Percentiles rank a stretch among this genome's conserved stretches.
phyloP scores from a whole-genome alignment of 2,888 invertebrate genomes.

The Pseudolycoriella hygida region DNA sequence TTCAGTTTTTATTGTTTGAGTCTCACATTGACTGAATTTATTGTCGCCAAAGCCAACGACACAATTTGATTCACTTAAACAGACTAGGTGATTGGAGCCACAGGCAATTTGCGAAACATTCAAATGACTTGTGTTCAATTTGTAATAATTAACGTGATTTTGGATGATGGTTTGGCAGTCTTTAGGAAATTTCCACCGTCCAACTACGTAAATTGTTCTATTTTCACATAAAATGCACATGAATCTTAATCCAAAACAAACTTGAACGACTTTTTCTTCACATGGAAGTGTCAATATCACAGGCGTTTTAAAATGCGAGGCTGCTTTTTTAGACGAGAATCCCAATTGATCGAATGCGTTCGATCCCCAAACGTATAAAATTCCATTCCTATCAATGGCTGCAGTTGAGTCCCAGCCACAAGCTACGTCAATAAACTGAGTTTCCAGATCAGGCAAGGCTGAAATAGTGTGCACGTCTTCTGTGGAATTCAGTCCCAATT shows the following conservation, averaged over 20 bases:
- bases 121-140: slow-evolving; percentile 20
- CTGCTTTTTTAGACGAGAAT: too few relatives aligned
- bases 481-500: slow-evolving; percentile 35
- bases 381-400: slow-evolving; percentile 48
- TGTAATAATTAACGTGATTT: slow-evolving; percentile 1
- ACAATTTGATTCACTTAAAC: slow-evolving; percentile 13
- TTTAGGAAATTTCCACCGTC: slow-evolving; percentile 20
- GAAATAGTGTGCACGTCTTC: slow-evolving; percentile 15
- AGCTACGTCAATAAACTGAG: slow-evolving; percentile 34
- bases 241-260: slow-evolving; percentile 24
- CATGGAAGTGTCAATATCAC: slow-evolving; percentile 20
- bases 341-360: slow-evolving; percentile 64
- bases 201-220: slow-evolving; percentile 23
- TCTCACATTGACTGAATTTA: slow-evolving; percentile 55
- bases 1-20: slow-evolving; percentile 30
- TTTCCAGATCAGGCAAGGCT: too few relatives aligned
- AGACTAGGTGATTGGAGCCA: slow-evolving; percentile 57
- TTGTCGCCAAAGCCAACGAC: slow-evolving; percentile 54
- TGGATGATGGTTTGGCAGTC: neutral
- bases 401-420: slow-evolving; percentile 76
- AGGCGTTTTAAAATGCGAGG: too few relatives aligned
- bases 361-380: slow-evolving; percentile 68
- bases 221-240: slow-evolving; percentile 23
- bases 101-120: slow-evolving; percentile 49
- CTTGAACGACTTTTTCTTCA: slow-evolving; percentile 17